A percentile compares a stretch with the other conserved stretches of the same genome.
Conservation (phyloP, 2,113 vertebrate genomes). For the Amblyornis subalaris region DNA sequence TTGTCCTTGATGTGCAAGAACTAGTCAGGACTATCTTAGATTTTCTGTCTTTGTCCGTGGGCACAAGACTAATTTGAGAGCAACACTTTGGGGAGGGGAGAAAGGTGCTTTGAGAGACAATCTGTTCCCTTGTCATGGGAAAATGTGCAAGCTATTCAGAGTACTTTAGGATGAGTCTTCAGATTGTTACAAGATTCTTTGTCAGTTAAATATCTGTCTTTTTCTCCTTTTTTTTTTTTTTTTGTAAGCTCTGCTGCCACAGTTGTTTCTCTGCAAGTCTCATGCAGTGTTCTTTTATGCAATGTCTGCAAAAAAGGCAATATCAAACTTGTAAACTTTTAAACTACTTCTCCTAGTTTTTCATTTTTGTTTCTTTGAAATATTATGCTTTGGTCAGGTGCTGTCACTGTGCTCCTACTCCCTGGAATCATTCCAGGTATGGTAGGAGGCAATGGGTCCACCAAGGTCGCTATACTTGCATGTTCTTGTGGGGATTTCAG, state of each 20-base stretch:
- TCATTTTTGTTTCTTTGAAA: not conserved
- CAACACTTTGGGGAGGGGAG: not conserved
- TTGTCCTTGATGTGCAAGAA: not conserved
- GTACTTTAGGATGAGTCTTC: not conserved
- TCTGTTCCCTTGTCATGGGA: not conserved
- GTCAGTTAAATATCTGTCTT: not conserved
- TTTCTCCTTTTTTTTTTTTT: not conserved
- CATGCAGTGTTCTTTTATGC: not conserved
- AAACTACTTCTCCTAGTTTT: not conserved
- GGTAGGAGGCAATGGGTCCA: not conserved
- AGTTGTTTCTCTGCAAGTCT: not conserved
- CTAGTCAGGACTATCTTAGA: not conserved
- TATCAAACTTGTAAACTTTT: not conserved
- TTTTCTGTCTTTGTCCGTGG: not conserved
- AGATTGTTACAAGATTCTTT: not conserved
- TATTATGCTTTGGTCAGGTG: not conserved
- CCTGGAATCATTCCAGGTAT: not conserved
- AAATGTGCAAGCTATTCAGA: not conserved
- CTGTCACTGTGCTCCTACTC: not conserved
- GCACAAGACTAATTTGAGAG: not conserved
- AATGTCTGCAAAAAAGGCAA: not conserved
- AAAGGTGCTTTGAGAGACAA: not conserved
- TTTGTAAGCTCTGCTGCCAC: not conserved
- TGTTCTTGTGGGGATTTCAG: not conserved
- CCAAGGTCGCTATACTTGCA: not conserved